Percentiles rank a stretch among this genome's conserved stretches.
phyloP scores from a whole-genome alignment of 2,797 vertebrate species.

The Tadarida brasiliensis region DNA sequence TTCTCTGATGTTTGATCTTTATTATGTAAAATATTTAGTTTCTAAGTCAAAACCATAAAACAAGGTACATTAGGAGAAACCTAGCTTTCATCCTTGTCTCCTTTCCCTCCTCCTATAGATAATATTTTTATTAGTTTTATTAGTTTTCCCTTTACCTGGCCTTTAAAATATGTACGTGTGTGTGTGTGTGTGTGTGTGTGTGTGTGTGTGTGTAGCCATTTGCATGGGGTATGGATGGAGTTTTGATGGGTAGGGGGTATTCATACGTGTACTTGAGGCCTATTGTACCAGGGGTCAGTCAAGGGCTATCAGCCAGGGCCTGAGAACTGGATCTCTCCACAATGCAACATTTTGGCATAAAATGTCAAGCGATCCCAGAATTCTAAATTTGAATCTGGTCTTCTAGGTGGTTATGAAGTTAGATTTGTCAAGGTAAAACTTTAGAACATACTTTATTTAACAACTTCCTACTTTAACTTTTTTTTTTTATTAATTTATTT shows the following conservation, averaged over 20 bases:
- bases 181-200: neutral
- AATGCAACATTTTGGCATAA: neutral
- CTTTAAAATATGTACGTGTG: neutral
- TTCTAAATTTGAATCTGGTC: neutral
- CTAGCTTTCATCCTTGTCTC: neutral
- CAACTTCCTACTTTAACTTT: neutral
- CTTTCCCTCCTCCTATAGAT: neutral
- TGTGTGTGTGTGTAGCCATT: neutral
- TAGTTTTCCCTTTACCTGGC: neutral
- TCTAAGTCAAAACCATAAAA: no score
- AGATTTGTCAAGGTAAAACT: neutral
- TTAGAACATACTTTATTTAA: neutral
- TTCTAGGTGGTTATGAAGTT: neutral
- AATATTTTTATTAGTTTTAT: slow-evolving; percentile 41
- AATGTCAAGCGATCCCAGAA: neutral
- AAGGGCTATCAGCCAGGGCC: neutral
- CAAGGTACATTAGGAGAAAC: neutral
- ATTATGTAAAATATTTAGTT: no score
- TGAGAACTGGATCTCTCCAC: neutral
- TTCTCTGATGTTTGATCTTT: no score
- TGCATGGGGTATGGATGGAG: neutral
- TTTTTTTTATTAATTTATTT: no score
- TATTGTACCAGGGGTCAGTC: neutral
- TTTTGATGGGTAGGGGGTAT: neutral
- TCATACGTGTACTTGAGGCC: neutral